Evolutionary conservation across 2,113 vertebrate genomes (phyloP), one percentile per base, ranked within the genome.

Genomic region (Trematomus loennbergii): DNA sequence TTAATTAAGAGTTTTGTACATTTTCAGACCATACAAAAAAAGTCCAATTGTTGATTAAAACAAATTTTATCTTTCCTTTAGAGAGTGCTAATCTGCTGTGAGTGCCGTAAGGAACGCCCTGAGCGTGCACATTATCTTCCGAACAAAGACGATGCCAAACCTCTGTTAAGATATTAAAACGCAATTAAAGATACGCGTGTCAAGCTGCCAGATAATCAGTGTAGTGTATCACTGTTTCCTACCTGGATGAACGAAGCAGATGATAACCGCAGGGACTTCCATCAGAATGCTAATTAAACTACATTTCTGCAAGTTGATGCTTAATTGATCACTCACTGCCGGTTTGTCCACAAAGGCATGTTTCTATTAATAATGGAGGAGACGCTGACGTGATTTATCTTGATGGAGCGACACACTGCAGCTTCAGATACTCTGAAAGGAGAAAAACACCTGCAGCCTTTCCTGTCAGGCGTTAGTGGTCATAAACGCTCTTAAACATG

Each of bases 261-360:
- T 36, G 17, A 59, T 72, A 36, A 64, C 29, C 79, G 61, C 18
- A 5, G 9, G 2, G 29, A 13, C 17, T n/a, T 69, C 25, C 43
- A 13, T 4, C 65, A 55, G 45, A 59, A 62, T 49, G 6, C 53
- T 46, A 83, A 74, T 70, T 33, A 45, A 66, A 50, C 50, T 18
- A 57, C 25, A 43, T 63, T 36, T 68, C 64, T 65, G 53, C 50
- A 57, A 72, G 54, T 64, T 25, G 50, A 67, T 57, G n/a, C 67
- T 57, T 83, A 78, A 90, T 90, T 86, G 83, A 91, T 87, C 65
- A 22, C 45, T 86, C 48, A 12, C 11, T 62, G 75, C 45, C 4
- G 18, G 45, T 58, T 76, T 83, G 76, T 67, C 75, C 62, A 70
- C 45, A 61, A 75, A 64, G 54, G 12, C 69, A 54, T 45, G 62